Evolutionary conservation across 2,113 vertebrate species (phyloP).

Genomic region (Megalops atlanticus): DNA sequence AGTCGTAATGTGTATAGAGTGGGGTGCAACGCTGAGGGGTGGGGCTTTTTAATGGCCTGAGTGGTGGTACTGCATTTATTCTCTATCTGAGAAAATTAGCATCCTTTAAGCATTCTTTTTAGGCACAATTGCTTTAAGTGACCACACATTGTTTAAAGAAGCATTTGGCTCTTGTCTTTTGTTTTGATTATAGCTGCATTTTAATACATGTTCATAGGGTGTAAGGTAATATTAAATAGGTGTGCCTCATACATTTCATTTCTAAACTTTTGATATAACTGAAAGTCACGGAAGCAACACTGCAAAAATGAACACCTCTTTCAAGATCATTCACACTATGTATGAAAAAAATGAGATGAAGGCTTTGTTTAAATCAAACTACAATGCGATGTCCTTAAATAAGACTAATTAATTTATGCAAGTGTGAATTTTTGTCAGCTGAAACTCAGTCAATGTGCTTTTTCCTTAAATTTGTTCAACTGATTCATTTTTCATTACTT

Average conservation of each 20-base stretch:
- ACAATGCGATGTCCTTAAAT: not conserved
- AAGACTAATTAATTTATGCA: not conserved
- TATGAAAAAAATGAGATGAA: not conserved
- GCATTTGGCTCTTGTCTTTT: not conserved
- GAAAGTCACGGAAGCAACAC: not conserved
- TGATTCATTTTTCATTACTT: too few species aligned
- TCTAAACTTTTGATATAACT: not conserved
- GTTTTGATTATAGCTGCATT: not conserved
- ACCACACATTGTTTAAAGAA: conserved; percentile 1
- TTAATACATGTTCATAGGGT: not conserved
- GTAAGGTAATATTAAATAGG: not conserved
- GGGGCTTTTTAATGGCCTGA: conserved; percentile 2
- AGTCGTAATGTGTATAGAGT: not conserved
- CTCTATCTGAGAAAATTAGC: not conserved
- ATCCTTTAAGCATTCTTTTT: conserved; percentile 2
- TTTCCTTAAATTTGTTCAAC: too few species aligned
- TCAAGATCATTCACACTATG: not conserved
- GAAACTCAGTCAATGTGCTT: too few species aligned
- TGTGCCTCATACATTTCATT: not conserved
- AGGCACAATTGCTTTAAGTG: conserved; percentile 1
- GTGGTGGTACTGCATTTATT: not conserved
- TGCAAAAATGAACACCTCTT: not conserved
- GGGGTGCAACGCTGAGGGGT: not conserved
- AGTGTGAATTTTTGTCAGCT: not conserved
- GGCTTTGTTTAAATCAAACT: not conserved